Base-by-base conservation (phyloP, 64 coral and sea anemone species). In the Pocillopora verrucosa region DNA sequence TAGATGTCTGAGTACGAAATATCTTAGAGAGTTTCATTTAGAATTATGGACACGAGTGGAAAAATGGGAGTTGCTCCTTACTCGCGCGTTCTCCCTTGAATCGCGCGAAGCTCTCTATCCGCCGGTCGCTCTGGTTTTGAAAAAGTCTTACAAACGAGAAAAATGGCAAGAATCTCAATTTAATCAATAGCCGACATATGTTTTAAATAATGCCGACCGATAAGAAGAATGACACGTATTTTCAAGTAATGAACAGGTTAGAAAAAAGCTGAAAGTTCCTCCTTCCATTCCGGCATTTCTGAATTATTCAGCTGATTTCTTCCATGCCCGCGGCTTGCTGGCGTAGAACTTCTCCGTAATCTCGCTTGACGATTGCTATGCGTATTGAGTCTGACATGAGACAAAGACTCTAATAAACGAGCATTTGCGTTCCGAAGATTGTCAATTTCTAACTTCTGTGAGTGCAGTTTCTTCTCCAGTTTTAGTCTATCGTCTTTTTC, bases 201-300 rank as follows among this genome's bases (percentile, higher is more conserved):
- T 10, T 22, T 69, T 6, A n/a, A 22, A 20, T 12, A 56, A 37
- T 6, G 36, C 7, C 37, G 5, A 56, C 11, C 0, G 4, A 56
- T 19, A 13, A 2, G 16, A 77, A 56, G 17, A 45, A 1, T 51
- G 75, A 51, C 14, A 76, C 17, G 19, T 68, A 16, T 68, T 22
- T 68, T 4, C 20, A 1, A 10, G 11, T 24, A 0, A 62, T 13
- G 57, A 6, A 36, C 22, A 36, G 41, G 41, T 85, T 65, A 92
- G 77, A 92, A 92, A 26, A 92, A 92, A 15, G 83, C 84, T 13
- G 90, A 92, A 11, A 92, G 83, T 73, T 92, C 90, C 72, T 92
- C 90, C 20, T 77, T 92, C 84, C 84, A 92, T 14, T 92, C 90
- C 0, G 84, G 74, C 34, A 58, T 24, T 12, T 76, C 65, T 36